Conservation (phyloP, 2,797 vertebrate genomes). For the Gadopsis marmoratus region DNA sequence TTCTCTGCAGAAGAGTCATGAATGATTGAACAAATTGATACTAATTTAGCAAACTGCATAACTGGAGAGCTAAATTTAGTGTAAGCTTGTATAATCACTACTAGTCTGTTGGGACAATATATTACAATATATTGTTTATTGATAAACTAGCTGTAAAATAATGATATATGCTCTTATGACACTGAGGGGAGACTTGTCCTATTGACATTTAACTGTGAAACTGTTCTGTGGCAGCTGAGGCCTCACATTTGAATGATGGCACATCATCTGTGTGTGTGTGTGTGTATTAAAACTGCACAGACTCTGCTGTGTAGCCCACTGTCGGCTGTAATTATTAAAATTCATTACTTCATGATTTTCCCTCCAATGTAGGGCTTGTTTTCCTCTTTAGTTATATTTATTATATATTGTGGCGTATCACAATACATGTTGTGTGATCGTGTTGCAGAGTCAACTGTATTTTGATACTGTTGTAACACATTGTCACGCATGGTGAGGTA, state of each 20-base stretch:
- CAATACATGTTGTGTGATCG: conserved; percentile 14
- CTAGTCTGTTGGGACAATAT: not conserved
- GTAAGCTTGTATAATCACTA: not conserved
- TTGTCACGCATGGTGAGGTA: conserved; percentile 20
- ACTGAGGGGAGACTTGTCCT: not conserved
- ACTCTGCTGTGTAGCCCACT: not conserved
- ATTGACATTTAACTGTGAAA: not conserved
- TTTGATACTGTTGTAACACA: conserved; percentile 22
- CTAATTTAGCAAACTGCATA: not conserved
- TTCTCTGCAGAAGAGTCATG: too few species aligned
- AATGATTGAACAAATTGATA: too few species aligned
- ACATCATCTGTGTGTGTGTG: not conserved
- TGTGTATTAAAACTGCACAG: not conserved
- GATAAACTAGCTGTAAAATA: not conserved
- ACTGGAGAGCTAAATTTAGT: not conserved
- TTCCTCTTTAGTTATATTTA: conserved; percentile 16
- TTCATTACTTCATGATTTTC: not conserved
- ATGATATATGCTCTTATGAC: not conserved
- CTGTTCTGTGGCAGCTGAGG: not conserved
- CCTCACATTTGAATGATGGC: not conserved
- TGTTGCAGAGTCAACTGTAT: conserved; percentile 35
- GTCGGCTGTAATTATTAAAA: not conserved
- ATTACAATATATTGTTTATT: not conserved
- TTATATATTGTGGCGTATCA: conserved; percentile 7
- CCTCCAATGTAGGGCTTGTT: not conserved